Percentiles rank a stretch among this genome's conserved stretches.
These are phyloP conservation scores for Cryptosula pallasiana DNA, from an alignment of 2,888 invertebrate genomes.

Conservation along the genomic window DNA sequence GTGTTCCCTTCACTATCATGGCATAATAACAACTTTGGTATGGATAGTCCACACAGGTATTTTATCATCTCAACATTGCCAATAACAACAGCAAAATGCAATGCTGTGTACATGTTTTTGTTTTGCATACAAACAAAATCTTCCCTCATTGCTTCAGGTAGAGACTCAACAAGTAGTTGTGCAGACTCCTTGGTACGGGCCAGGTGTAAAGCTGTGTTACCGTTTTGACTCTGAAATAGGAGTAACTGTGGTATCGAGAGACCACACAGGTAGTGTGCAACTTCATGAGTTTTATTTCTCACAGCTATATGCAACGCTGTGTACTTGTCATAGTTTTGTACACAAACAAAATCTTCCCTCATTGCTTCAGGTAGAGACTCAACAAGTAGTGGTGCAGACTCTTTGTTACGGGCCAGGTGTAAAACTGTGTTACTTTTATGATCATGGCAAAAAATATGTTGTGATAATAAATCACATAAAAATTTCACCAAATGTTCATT, in stretches of 20 bases:
- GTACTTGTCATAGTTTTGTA: not conserved
- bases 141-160: too few species aligned
- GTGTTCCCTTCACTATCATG: too few species aligned
- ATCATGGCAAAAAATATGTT: too few species aligned
- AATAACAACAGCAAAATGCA: not conserved
- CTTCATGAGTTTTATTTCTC: too few species aligned
- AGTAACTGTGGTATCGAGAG: too few species aligned
- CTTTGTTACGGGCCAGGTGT: not conserved
- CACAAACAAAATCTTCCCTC: not conserved
- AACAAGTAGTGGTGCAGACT: not conserved
- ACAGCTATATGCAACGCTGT: too few species aligned
- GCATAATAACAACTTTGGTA: too few species aligned
- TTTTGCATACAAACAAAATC: too few species aligned
- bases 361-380: not conserved
- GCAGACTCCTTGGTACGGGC: not conserved
- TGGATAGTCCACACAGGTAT: too few species aligned
- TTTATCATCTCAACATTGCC: not conserved
- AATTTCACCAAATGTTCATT: not conserved
- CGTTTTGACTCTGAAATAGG: not conserved
- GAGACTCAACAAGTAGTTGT: not conserved
- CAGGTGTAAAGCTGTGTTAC: not conserved
- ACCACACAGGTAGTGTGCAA: too few species aligned
- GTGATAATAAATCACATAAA: not conserved
- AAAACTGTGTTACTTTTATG: not conserved
- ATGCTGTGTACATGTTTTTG: not conserved